Evolutionary conservation across 1,140 invertebrate species (phyloP), one percentile per base, ranked within the genome.

Genomic region (Drosophila funebris): DNA sequence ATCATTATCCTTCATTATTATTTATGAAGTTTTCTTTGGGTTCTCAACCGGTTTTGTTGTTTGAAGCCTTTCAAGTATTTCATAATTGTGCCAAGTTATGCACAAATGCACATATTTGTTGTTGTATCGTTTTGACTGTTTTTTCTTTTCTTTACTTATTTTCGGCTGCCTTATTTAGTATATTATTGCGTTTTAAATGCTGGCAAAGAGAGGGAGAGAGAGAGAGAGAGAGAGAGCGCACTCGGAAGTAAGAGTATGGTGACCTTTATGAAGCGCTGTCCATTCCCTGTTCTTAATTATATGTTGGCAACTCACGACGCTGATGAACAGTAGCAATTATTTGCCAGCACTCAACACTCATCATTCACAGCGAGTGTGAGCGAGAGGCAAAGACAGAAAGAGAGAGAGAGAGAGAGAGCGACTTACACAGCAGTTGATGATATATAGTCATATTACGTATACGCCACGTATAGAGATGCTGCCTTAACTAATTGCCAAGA

Each of bases 1-100:
- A 90, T 90, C 87, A 90, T 90, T 90, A 90, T 90, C 87, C 87
- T 87, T 90, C 87, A 90, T 90, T 90, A 90, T 78, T 78, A 78
- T 78, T 72, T 72, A 75, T 66, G 67, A 53, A 71, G 67, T 56
- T 68, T 53, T 41, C 61, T 24, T 24, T 16, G 44, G 36, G 61
- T 53, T 41, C 20, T 57, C 22, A 82, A 87, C 84, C 73, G 76
- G 83, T 83, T 87, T 50, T 9, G 2, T 14, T 14, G 18, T 22
- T 56, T 74, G 68, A 60, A 70, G 37, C 57, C 57, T 67, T 70
- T 75, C 81, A 90, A 88, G 76, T 76, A 88, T 90, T 84, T 88
- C 73, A 88, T 90, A 90, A 90, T 90, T 90, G 88, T 90, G 83
- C 88, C 82, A 81, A 90, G 82, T 67, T 75, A 76, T 90, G 76